Percentiles rank a stretch among this genome's conserved stretches.
Evolutionary conservation across 2,113 vertebrate species (phyloP).

Genomic region (Megaceryle torquata): DNA sequence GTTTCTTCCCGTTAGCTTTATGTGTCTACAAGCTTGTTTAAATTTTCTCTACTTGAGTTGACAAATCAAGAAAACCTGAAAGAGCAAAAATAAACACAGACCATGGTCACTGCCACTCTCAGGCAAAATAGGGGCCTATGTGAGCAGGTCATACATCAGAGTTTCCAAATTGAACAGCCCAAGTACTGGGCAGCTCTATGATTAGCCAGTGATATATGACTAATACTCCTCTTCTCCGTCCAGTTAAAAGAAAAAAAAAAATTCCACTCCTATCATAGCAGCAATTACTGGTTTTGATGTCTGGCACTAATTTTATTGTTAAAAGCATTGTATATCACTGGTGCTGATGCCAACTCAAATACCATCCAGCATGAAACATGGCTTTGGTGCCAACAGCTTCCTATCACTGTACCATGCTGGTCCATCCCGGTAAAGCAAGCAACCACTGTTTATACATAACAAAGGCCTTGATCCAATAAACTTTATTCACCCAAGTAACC

Average conservation of each 20-base stretch:
- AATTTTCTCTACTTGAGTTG: background rate
- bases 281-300: background rate
- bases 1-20: background rate
- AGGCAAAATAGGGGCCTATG: background rate
- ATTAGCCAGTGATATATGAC: background rate
- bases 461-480: background rate
- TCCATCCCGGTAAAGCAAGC: background rate
- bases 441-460: background rate
- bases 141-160: background rate
- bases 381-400: background rate
- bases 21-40: background rate
- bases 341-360: slow-evolving; percentile 6
- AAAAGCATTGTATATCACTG: background rate
- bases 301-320: slow-evolving; percentile 5
- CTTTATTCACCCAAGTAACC: background rate
- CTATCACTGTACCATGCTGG: background rate
- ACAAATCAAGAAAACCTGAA: background rate
- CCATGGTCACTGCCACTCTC: background rate
- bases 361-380: background rate
- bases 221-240: background rate
- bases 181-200: background rate
- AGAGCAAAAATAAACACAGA: background rate
- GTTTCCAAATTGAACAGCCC: background rate
- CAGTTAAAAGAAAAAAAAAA: background rate
- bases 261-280: background rate